phyloP scores from a whole-genome alignment of 2,888 invertebrate genomes.

The Caenorhabditis becei region DNA sequence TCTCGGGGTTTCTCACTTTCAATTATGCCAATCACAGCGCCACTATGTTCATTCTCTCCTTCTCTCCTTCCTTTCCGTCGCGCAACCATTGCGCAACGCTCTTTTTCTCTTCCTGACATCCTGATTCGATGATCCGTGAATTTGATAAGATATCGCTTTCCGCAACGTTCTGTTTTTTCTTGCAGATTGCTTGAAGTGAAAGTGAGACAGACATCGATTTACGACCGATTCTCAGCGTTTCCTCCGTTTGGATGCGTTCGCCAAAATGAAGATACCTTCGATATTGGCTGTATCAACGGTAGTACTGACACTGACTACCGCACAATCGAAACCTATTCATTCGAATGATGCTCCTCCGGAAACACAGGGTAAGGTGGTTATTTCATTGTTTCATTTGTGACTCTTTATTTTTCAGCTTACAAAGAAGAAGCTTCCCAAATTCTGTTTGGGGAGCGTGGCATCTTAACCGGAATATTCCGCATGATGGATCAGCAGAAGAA shows the following conservation, averaged over 20 bases:
- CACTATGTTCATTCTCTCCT: conserved; percentile 28
- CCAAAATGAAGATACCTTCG: conserved; percentile 47
- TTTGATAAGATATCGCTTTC: conserved; percentile 3
- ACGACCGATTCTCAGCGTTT: neutral
- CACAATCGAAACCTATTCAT: conserved; percentile 54
- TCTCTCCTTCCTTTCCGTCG: conserved; percentile 6
- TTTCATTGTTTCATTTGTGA: neutral
- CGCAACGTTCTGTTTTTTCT: conserved; percentile 3
- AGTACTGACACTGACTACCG: conserved; percentile 29
- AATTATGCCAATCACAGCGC: conserved; percentile 56
- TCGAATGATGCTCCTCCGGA: conserved; percentile 55
- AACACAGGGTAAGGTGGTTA: conserved; percentile 39
- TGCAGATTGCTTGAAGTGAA: conserved; percentile 6
- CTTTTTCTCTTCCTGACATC: conserved; percentile 4
- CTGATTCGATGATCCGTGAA: conserved; percentile 25
- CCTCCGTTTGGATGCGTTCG: conserved; percentile 35
- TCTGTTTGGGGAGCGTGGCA: conserved; percentile 77
- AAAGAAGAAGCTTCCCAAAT: conserved; percentile 75
- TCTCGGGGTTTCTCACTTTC: conserved; percentile 59
- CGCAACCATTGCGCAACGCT: conserved; percentile 27
- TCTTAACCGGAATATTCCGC: conserved; percentile 78
- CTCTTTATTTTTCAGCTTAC: conserved; percentile 25
- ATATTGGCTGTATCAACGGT: conserved; percentile 34
- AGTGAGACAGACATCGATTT: conserved; percentile 12
- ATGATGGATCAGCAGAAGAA: conserved; percentile 78